These are phyloP conservation scores for Entomyzon cyanotis DNA, from an alignment of 2,113 vertebrate species.

Conservation along the genomic window DNA sequence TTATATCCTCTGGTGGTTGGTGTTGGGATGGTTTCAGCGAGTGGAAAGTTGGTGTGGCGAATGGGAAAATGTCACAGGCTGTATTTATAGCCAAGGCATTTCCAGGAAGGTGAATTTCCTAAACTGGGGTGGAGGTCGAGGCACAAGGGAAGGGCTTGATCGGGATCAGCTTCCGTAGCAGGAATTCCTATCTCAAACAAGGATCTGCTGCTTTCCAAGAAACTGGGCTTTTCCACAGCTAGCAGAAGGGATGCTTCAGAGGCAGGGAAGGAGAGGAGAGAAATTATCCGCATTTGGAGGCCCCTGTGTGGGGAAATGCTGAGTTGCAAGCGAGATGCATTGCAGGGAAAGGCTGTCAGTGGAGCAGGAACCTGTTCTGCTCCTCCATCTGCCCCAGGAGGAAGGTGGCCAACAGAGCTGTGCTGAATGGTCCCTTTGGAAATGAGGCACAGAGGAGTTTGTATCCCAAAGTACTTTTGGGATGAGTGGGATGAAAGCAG, in stretches of 20 bases:
- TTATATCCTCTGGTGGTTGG: rapidly evolving
- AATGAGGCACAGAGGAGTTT: rapidly evolving
- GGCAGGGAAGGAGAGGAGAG: neutral
- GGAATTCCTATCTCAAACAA: constrained; percentile 29
- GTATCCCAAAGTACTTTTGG: neutral
- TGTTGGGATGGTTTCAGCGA: rapidly evolving
- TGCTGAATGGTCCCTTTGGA: neutral
- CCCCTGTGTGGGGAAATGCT: constrained; percentile 51
- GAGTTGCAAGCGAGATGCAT: constrained; percentile 1
- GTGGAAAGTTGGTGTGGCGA: neutral
- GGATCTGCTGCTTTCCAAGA: constrained; percentile 61
- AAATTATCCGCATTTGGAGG: constrained; percentile 32
- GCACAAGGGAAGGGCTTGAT: constrained; percentile 28
- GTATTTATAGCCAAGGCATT: constrained; percentile 3
- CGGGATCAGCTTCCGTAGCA: constrained; percentile 14
- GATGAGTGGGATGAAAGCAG: neutral
- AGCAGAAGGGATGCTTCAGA: constrained; percentile 25
- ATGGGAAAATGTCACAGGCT: neutral
- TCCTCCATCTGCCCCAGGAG: neutral
- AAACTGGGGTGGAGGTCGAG: constrained; percentile 15
- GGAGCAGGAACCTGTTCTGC: neutral
- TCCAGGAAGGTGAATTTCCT: constrained; percentile 59
- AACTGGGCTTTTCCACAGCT: constrained; percentile 34
- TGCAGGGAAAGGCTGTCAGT: neutral
- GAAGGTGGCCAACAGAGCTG: neutral